Conservation (phyloP, 64 coral and sea anemone genomes). For the Catalaphyllia jardinei region DNA sequence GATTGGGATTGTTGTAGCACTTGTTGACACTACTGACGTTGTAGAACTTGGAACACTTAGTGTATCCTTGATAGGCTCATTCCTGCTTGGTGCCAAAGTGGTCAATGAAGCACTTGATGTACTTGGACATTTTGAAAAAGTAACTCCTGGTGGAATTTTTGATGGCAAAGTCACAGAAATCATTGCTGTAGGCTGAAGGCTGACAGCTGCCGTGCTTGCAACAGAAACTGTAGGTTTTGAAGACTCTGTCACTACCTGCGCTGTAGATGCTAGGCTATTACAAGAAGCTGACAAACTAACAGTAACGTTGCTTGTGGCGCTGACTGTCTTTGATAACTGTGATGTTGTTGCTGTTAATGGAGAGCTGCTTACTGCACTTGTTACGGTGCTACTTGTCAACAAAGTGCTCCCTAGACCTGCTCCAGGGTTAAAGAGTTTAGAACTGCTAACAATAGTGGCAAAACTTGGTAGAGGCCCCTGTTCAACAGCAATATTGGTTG, state of each 20-base stretch:
- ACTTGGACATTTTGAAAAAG: neutral
- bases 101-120: neutral
- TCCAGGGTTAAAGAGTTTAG: conserved; percentile 85
- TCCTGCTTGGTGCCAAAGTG: neutral
- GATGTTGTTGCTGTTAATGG: conserved; percentile 19
- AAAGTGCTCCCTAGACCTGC: conserved; percentile 28
- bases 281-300: conserved; percentile 1
- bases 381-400: conserved; percentile 12
- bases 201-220: neutral
- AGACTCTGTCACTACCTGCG: conserved; percentile 10
- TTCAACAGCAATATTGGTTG: conserved; percentile 81
- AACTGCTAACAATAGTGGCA: conserved; percentile 93
- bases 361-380: conserved; percentile 19
- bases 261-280: neutral
- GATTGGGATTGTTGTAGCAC: neutral
- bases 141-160: neutral
- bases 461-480: conserved; percentile 92
- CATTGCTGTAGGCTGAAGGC: neutral
- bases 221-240: neutral
- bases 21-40: conserved; percentile 14
- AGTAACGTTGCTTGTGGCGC: neutral
- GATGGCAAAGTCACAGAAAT: neutral
- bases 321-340: conserved; percentile 10
- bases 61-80: neutral
- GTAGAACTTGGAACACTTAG: neutral